Percentiles rank a stretch among this genome's conserved stretches.
Evolutionary conservation across 2,113 vertebrate species (phyloP).

Genomic region (Rhabdomys dilectus): DNA sequence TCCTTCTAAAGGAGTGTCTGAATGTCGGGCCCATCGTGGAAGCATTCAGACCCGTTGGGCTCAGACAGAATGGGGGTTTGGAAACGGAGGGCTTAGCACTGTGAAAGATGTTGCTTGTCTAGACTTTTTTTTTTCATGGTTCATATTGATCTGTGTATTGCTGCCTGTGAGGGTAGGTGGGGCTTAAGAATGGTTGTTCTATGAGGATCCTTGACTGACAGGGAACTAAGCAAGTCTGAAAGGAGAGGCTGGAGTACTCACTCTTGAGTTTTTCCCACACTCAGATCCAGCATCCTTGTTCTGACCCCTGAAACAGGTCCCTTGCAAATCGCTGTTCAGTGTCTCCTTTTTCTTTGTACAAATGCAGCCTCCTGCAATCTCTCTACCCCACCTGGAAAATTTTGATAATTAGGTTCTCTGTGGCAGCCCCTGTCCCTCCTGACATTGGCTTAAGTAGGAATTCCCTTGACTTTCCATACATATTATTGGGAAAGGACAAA

Average conservation of each 20-base stretch:
- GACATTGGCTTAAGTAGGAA: background rate
- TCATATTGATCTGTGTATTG: constrained; percentile 53
- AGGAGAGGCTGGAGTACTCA: background rate
- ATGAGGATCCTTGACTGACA: background rate
- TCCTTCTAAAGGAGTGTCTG: background rate
- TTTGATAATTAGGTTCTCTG: background rate
- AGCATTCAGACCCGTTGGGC: background rate
- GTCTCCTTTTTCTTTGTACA: background rate
- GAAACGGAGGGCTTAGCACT: constrained; percentile 65
- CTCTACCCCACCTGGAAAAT: background rate
- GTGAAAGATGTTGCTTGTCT: constrained; percentile 64
- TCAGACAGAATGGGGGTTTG: background rate
- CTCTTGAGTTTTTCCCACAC: background rate
- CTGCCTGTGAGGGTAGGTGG: background rate
- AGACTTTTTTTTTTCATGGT: constrained; percentile 11
- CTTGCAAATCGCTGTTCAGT: background rate
- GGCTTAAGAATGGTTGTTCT: background rate
- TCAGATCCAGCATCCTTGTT: background rate
- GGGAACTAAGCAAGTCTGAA: background rate
- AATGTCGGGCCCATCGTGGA: background rate
- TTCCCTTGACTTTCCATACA: constrained; percentile 52
- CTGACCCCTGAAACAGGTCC: background rate
- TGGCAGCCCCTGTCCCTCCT: background rate
- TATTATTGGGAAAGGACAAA: background rate
- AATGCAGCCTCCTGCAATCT: background rate